These are phyloP conservation scores for Heliconius eleuchia DNA, from an alignment of 1,140 invertebrate species.

Conservation along the genomic window DNA sequence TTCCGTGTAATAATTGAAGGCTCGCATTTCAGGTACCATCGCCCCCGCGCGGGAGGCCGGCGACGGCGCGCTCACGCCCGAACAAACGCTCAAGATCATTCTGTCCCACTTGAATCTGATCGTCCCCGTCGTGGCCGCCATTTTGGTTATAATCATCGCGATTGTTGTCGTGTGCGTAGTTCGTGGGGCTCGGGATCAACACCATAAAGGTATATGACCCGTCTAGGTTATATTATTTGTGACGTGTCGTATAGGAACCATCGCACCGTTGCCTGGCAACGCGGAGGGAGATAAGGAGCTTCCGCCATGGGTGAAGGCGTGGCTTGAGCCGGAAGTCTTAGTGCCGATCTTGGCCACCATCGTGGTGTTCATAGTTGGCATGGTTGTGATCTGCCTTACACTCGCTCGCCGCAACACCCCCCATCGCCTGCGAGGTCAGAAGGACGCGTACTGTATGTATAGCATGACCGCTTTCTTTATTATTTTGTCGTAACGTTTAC, in stretches of 20 bases:
- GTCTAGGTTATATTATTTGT: background rate
- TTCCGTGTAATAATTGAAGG: constrained; percentile 40
- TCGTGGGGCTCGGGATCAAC: constrained; percentile 88
- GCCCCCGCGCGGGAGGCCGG: constrained; percentile 92
- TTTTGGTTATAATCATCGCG: constrained; percentile 94
- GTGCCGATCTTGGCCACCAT: constrained; percentile 92
- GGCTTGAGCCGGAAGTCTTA: constrained; percentile 93
- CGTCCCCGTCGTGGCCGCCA: constrained; percentile 94
- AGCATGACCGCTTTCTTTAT: constrained; percentile 75
- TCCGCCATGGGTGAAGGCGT: constrained; percentile 91
- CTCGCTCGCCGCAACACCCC: constrained; percentile 89
- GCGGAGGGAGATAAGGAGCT: constrained; percentile 79
- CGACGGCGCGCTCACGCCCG: constrained; percentile 85
- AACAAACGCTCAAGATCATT: constrained; percentile 91
- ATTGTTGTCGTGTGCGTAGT: constrained; percentile 95
- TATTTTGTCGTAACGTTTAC: constrained; percentile 45
- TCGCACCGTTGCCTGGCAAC: constrained; percentile 88
- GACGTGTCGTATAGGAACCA: constrained; percentile 83
- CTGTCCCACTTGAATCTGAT: constrained; percentile 95
- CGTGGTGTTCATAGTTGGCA: constrained; percentile 88
- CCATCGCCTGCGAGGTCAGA: constrained; percentile 90
- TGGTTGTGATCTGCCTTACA: constrained; percentile 90
- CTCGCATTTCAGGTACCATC: constrained; percentile 94
- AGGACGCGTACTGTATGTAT: constrained; percentile 85
- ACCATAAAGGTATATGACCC: constrained; percentile 84